phyloP scores from a whole-genome alignment of 2,888 invertebrate genomes.

The Bibio marci region DNA sequence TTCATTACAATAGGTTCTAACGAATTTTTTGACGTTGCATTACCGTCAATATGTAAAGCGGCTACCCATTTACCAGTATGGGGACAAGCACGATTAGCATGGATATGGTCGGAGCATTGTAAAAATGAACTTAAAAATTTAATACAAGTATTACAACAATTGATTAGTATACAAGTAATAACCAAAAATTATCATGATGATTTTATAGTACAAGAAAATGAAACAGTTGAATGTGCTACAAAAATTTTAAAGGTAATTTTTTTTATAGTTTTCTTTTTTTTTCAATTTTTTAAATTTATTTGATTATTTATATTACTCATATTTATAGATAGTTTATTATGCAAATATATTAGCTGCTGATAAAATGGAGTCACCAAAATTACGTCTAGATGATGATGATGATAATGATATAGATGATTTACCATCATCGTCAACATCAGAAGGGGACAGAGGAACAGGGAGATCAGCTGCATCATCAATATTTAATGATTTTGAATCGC shows the following conservation, averaged over 20 bases:
- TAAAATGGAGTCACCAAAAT: conserved; percentile 41
- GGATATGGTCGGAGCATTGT: conserved; percentile 59
- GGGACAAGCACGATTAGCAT: conserved; percentile 64
- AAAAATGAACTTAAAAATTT: conserved; percentile 45
- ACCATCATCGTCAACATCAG: background rate
- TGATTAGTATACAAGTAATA: conserved; percentile 72
- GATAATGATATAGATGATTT: background rate
- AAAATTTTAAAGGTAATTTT: conserved; percentile 63
- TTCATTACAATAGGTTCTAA: conserved; percentile 51
- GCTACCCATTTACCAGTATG: conserved; percentile 50
- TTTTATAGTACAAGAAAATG: conserved; percentile 70
- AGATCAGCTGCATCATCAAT: no score
- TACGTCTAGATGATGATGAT: conserved; percentile 32
- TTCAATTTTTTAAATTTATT: background rate
- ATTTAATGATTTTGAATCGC: no score
- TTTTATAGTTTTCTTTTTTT: background rate
- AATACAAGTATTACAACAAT: conserved; percentile 66
- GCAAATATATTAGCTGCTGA: conserved; percentile 76
- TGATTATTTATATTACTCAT: conserved; percentile 2
- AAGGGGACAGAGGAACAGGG: no score
- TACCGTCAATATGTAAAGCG: conserved; percentile 63
- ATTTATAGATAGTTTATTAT: conserved; percentile 57
- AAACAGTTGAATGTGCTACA: conserved; percentile 66
- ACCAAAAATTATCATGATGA: conserved; percentile 53
- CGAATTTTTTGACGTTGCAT: conserved; percentile 66